Evolutionary conservation across 2,888 invertebrate species (phyloP).

Genomic region (Tetanocera ferruginea): DNA sequence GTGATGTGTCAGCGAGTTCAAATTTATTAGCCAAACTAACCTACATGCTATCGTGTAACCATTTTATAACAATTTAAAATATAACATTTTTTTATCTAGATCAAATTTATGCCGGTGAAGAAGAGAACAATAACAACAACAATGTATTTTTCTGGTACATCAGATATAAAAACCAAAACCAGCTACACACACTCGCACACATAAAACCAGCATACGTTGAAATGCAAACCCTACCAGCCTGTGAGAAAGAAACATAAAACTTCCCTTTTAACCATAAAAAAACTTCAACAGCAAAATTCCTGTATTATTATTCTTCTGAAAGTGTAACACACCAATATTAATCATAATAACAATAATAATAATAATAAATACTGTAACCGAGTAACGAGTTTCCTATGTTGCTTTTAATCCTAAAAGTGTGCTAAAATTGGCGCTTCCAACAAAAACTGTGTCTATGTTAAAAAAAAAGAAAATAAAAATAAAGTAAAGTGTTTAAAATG

Average conservation of each 20-base stretch:
- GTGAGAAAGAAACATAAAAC: too few species aligned
- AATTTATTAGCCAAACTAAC: conserved; percentile 33
- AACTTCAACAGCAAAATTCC: too few species aligned
- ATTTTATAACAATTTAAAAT: conserved; percentile 29
- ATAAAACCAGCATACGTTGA: conserved; percentile 20
- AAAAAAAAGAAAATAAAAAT: neutral
- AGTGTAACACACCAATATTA: conserved; percentile 1
- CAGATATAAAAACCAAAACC: conserved; percentile 51
- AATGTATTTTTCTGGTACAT: conserved; percentile 57
- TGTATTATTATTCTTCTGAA: neutral
- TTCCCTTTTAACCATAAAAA: too few species aligned
- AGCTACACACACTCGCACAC: neutral
- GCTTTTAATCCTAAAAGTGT: neutral
- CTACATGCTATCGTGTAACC: conserved; percentile 13
- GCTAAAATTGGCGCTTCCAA: neutral
- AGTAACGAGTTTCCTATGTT: conserved; percentile 28
- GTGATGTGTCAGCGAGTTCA: neutral
- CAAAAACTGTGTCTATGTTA: neutral
- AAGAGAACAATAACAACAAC: neutral
- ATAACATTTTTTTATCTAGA: conserved; percentile 37
- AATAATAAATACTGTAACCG: conserved; percentile 41
- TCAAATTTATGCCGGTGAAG: conserved; percentile 16
- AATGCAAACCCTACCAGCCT: conserved; percentile 20
- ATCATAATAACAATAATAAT: neutral
- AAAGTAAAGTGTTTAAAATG: neutral